Base-by-base conservation (phyloP, 2,888 invertebrate genomes). In the Nephrotoma appendiculata region DNA sequence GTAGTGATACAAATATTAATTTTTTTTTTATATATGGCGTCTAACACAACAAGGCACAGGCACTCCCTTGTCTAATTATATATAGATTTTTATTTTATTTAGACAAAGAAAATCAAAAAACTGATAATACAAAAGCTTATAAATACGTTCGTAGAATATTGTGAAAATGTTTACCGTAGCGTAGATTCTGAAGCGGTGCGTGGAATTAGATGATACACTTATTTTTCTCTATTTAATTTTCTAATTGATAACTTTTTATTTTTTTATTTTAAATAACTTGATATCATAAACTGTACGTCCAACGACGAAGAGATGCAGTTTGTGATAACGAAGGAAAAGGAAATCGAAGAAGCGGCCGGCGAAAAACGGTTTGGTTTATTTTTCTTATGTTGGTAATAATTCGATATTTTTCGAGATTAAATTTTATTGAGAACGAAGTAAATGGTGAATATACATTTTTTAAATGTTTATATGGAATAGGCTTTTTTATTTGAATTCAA, bases 31-130 rank as follows among this genome's bases (percentile, higher is more conserved):
- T 57, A 86, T 57, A 86, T 86, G 86, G 86, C 86, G 86, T 86
- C 86, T 86, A 86, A 87, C 85, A 83, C 87, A 87, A 87, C 87
- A 87, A 87, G 87, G 87, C 87, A 87, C 87, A 87, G 87, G 87
- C 87, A 87, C 86, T 52, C 86, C 52, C 52, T 86, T 85, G 85
- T 85, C 85, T 85, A 85, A 44, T 85, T 48, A 48, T 86, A 86
- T 86, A 86, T 15, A 42, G 31, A 52, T 86, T 86, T 86, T 86
- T 86, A 48, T 48, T 71, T 71, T 57, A 41, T 86, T 86, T 48
- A 86, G 86, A 86, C 86, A 86, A 52, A 86, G 52, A 52, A 52
- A 86, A 86, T 86, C 86, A 86, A 86, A 86, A 86, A 44, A 85
- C 71, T 84, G 84, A 84, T 84, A 44, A 86, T 86, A 86, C 52